Base-by-base conservation (phyloP, 2,113 vertebrate species). In the Antechinus stuartii region DNA sequence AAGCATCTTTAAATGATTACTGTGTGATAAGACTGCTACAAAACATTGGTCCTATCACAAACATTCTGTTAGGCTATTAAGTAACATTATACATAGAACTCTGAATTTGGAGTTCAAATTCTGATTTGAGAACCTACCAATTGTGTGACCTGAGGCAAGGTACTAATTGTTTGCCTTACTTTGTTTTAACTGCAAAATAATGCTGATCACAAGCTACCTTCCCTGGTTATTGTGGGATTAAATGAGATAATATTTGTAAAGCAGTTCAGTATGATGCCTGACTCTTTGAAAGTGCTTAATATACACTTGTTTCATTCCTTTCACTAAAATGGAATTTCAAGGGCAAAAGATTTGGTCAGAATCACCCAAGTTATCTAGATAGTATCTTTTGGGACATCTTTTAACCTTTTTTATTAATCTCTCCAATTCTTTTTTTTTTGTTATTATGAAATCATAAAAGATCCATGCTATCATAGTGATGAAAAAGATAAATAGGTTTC, bases 361-460 rank as follows among this genome's bases (percentile, higher is more conserved):
- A 54, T 96, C 30, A 53, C 55, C 47, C 24, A 95, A 92, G 92
- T 11, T 8, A 26, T 53, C 19, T 47, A 46, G 94, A 0, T 52
- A 11, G 50, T 52, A 61, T 3, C 54, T 89, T 8, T 97, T 50
- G 8, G 26, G 25, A 10, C 56, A 30, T 22, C 11, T 84, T 93
- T 92, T 23, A 76, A 76, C 24, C 19, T 91, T 93, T 93, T 92
- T 25, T 19, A 22, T 90, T 24, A 89, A 8, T 93, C 24, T 23
- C n/a, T 54, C 89, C 84, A 84, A 90, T 54, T 97, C 35, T 92
- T 94, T 94, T 76, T 19, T 84, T 94, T 76, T 19, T 84, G 94
- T 52, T 52, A 55, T 96, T 49, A 27, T 42, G 3, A 89, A 90
- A 35, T 89, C 22, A 30, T 22, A 46, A 91, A 27, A 4, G 11